A percentile compares a stretch with the other conserved stretches of the same genome.
Evolutionary conservation across 2,113 vertebrate genomes (phyloP).

Genomic region (Trichechus manatus): DNA sequence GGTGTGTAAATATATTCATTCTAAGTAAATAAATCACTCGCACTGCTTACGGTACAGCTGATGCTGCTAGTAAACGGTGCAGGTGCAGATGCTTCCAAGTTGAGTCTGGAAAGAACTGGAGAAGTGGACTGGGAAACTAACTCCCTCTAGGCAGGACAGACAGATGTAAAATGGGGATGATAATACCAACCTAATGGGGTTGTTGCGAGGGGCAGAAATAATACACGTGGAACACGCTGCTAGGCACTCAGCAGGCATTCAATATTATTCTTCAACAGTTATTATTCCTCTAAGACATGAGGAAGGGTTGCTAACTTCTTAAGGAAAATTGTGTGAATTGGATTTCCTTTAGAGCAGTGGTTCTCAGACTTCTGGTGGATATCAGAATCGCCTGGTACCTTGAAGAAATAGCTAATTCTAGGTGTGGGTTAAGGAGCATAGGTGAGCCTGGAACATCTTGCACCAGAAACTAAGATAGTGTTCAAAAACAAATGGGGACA

Average conservation of each 20-base stretch:
- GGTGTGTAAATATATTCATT: constrained; percentile 78
- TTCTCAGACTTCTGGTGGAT: background rate
- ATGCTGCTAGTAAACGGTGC: background rate
- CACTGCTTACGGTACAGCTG: background rate
- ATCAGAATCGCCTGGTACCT: background rate
- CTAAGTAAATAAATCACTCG: constrained; percentile 76
- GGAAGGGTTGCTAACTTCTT: background rate
- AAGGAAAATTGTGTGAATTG: background rate
- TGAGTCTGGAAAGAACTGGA: background rate
- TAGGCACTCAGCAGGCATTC: background rate
- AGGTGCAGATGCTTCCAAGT: background rate
- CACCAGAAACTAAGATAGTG: background rate
- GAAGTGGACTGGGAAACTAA: background rate
- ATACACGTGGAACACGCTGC: background rate
- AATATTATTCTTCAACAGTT: background rate
- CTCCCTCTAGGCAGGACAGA: background rate
- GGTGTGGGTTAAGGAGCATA: background rate
- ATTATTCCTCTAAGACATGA: background rate
- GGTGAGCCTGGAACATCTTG: background rate
- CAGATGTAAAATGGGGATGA: background rate
- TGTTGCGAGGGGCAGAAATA: background rate
- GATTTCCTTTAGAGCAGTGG: background rate
- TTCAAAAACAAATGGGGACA: background rate
- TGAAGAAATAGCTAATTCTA: background rate
- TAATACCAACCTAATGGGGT: too few relatives aligned